These are phyloP conservation scores for Rallus crepitans DNA, from an alignment of 2,797 vertebrate genomes.

Conservation along the genomic window DNA sequence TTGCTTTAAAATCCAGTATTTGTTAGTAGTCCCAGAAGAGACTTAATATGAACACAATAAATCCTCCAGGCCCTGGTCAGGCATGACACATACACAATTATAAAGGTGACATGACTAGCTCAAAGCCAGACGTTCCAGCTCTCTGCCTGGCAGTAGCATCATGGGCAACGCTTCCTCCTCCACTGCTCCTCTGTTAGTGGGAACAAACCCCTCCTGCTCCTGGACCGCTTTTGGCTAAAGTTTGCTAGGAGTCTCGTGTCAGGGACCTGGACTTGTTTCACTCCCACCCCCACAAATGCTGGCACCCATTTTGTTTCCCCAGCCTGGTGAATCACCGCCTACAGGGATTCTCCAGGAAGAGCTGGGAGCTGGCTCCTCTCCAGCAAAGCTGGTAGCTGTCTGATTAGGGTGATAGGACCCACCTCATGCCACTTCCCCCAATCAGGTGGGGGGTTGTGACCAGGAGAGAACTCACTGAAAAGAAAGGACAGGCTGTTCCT, in stretches of 20 bases:
- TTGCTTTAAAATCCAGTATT: not conserved
- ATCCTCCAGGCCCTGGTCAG: not conserved
- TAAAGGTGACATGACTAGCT: not conserved
- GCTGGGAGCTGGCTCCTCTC: not conserved
- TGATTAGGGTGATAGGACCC: not conserved
- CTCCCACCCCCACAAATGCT: accelerated
- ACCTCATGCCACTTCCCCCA: not conserved
- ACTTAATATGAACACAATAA: not conserved
- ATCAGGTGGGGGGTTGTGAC: accelerated
- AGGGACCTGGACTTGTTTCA: accelerated
- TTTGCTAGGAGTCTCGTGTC: not conserved
- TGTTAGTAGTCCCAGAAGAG: not conserved
- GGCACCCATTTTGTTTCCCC: not conserved
- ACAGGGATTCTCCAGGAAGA: not conserved
- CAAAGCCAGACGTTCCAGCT: not conserved
- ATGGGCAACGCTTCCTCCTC: not conserved
- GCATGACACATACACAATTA: not conserved
- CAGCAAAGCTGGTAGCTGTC: not conserved
- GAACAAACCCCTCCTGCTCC: not conserved
- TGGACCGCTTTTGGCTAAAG: not conserved
- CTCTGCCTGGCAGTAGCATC: accelerated
- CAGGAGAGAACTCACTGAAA: accelerated
- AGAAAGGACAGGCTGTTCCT: not conserved
- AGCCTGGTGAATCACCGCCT: not conserved
- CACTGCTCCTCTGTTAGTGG: accelerated